These are phyloP conservation scores for Leptarthrus brevirostris DNA, from an alignment of 2,888 invertebrate species.

Conservation along the genomic window DNA sequence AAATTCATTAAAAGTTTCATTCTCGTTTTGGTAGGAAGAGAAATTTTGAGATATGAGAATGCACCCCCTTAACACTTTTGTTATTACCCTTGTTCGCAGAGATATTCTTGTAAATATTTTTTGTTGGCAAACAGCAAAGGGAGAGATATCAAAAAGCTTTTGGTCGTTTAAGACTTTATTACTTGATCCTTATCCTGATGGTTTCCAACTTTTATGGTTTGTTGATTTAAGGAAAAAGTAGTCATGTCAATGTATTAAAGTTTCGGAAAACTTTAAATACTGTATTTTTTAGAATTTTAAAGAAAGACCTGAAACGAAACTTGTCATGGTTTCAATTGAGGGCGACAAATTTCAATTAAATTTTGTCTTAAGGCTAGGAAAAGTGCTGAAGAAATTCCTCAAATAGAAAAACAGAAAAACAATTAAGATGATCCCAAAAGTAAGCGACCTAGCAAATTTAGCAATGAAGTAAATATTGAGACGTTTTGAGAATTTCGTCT, in stretches of 20 bases:
- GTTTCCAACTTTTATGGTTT: background rate
- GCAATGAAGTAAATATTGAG: too few relatives aligned
- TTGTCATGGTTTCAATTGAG: too few relatives aligned
- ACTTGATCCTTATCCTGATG: constrained; percentile 8
- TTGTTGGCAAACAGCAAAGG: constrained; percentile 33
- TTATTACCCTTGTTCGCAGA: constrained; percentile 8
- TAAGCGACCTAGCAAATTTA: too few relatives aligned
- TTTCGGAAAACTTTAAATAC: too few relatives aligned
- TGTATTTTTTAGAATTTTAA: too few relatives aligned
- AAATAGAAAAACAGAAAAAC: too few relatives aligned
- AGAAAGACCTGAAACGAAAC: too few relatives aligned
- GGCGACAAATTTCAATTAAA: too few relatives aligned
- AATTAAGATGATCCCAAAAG: too few relatives aligned
- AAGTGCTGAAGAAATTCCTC: too few relatives aligned
- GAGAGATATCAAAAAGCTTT: constrained; percentile 30
- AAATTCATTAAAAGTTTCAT: constrained; percentile 40
- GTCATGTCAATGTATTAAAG: background rate
- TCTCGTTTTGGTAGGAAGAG: background rate
- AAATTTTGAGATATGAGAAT: constrained; percentile 11
- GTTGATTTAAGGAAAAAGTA: background rate
- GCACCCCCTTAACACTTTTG: constrained; percentile 7
- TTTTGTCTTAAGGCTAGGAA: too few relatives aligned
- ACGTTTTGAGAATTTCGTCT: too few relatives aligned
- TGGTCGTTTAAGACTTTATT: constrained; percentile 42
- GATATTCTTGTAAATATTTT: constrained; percentile 33